Evolutionary conservation across 2,797 vertebrate genomes (phyloP).

Genomic region (Chaunax sp.): DNA sequence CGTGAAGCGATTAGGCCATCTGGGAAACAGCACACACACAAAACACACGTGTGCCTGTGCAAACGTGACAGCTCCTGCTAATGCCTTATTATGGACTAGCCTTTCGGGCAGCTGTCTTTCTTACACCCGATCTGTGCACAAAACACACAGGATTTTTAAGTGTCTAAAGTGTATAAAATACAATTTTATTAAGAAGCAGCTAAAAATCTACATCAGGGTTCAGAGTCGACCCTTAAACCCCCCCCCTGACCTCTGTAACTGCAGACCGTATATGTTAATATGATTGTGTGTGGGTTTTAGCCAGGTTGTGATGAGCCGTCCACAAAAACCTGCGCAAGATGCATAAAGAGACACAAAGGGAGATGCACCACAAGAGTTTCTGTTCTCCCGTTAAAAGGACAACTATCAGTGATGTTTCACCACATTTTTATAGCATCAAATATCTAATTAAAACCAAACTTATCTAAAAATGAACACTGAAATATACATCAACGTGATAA

Average conservation of each 20-base stretch:
- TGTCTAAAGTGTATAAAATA: conserved; percentile 8
- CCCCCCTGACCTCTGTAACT: too few relatives aligned
- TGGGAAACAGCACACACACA: conserved; percentile 36
- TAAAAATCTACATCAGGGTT: not conserved
- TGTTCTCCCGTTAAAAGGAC: not conserved
- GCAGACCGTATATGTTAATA: not conserved
- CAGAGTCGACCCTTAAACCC: not conserved
- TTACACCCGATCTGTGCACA: conserved; percentile 1
- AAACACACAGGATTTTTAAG: conserved; percentile 2
- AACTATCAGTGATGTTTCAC: not conserved
- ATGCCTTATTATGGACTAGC: conserved; percentile 47
- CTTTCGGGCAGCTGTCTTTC: conserved; percentile 41
- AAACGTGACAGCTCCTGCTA: conserved; percentile 56
- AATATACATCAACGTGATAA: too few relatives aligned
- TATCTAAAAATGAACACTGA: too few relatives aligned
- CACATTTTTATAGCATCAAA: not conserved
- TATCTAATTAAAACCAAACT: too few relatives aligned
- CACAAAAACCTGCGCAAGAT: not conserved
- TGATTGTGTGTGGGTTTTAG: not conserved
- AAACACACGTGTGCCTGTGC: conserved; percentile 33
- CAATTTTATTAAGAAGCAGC: not conserved
- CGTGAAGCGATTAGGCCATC: conserved; percentile 57
- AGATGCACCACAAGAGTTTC: too few relatives aligned
- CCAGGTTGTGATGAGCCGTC: not conserved
- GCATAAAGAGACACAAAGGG: not conserved